Conservation (phyloP, 2,888 invertebrate species). For the Terebella lapidaria region DNA sequence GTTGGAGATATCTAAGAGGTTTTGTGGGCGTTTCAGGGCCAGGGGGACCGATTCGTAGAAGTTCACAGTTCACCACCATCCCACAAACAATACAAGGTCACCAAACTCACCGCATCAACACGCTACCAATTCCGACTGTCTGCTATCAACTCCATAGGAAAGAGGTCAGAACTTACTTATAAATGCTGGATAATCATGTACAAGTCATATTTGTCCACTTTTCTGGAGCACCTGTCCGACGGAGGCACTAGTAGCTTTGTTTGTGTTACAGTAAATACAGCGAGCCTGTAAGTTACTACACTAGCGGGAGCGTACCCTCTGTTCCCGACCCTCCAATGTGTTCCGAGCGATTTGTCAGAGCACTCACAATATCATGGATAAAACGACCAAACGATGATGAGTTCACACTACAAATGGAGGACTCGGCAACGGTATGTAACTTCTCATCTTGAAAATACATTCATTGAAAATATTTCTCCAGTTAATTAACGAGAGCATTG, state of each 20-base stretch:
- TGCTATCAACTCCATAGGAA: constrained; percentile 72
- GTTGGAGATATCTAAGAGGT: too few species aligned
- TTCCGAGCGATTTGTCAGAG: constrained; percentile 61
- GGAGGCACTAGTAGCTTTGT: not conserved
- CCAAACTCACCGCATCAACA: constrained; percentile 73
- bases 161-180: too few species aligned
- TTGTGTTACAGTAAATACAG: constrained; percentile 46
- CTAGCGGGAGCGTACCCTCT: constrained; percentile 74
- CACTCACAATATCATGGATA: constrained; percentile 71
- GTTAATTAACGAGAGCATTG: not conserved
- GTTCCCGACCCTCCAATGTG: constrained; percentile 74
- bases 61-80: constrained; percentile 66
- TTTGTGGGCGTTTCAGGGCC: constrained; percentile 29
- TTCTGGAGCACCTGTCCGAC: not conserved
- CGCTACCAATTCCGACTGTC: constrained; percentile 77
- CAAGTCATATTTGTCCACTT: not conserved
- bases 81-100: constrained; percentile 68
- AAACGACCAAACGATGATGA: constrained; percentile 71
- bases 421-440: constrained; percentile 56
- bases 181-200: too few species aligned
- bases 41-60: constrained; percentile 64
- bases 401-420: constrained; percentile 78
- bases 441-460: not conserved
- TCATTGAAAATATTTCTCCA: not conserved
- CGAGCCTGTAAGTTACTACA: constrained; percentile 57